Evolutionary conservation across 2,888 invertebrate species (phyloP).

Genomic region (Epirrita christyi): DNA sequence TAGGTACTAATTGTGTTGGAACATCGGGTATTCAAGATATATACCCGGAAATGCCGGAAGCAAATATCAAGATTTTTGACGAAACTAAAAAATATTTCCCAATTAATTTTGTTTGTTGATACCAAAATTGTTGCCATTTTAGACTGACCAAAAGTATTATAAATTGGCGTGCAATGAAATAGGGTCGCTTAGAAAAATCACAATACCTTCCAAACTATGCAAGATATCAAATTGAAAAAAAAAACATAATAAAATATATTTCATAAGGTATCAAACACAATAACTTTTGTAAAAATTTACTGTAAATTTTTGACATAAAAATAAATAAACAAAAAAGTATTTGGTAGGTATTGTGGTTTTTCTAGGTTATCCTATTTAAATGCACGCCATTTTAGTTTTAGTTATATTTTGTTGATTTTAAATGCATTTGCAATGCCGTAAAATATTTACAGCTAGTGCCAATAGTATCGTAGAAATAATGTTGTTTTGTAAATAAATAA

Average conservation of each 20-base stretch:
- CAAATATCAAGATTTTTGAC: constrained; percentile 38
- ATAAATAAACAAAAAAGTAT: too few species aligned
- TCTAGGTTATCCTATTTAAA: too few species aligned
- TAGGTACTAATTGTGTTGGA: constrained; percentile 34
- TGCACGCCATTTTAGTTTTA: too few species aligned
- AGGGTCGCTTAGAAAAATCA: too few species aligned
- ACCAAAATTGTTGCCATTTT: constrained; percentile 31
- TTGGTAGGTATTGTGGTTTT: too few species aligned
- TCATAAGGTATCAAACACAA: too few species aligned
- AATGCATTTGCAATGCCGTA: constrained; percentile 44
- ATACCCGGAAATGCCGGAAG: constrained; percentile 50
- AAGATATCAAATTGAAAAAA: too few species aligned
- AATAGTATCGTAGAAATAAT: constrained; percentile 52
- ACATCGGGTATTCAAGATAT: constrained; percentile 44
- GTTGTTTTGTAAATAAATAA: constrained; percentile 65
- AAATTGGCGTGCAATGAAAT: too few species aligned
- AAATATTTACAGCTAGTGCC: constrained; percentile 43
- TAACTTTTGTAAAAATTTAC: too few species aligned
- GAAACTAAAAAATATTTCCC: constrained; percentile 69
- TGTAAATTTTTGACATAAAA: too few species aligned
- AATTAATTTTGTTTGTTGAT: constrained; percentile 68
- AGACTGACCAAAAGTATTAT: constrained; percentile 39
- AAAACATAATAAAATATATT: too few species aligned
- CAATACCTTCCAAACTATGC: too few species aligned
- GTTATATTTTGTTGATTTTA: constrained; percentile 32